Evolutionary conservation across 2,888 invertebrate genomes (phyloP).

Genomic region (Ophion costatus): DNA sequence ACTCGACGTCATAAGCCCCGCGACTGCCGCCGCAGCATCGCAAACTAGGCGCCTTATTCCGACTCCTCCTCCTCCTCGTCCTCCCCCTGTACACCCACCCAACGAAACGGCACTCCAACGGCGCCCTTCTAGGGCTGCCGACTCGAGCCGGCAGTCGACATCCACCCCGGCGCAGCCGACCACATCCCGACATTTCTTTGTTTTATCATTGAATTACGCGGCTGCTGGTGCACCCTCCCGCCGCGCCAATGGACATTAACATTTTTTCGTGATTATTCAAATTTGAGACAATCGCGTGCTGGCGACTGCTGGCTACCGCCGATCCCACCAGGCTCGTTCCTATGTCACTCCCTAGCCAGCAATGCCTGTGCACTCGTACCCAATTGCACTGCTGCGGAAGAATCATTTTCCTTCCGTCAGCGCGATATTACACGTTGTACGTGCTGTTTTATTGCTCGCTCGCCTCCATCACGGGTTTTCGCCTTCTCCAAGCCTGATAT

Average conservation of each 20-base stretch:
- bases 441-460: slow-evolving; percentile 26
- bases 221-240: slow-evolving; percentile 50
- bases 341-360: slow-evolving; percentile 24
- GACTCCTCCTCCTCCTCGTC: slow-evolving; percentile 22
- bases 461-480: not conserved
- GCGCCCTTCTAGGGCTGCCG: slow-evolving; percentile 42
- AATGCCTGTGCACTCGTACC: slow-evolving; percentile 36
- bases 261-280: slow-evolving; percentile 82
- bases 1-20: slow-evolving; percentile 47
- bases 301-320: slow-evolving; percentile 51
- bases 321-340: slow-evolving; percentile 26
- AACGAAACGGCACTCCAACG: slow-evolving; percentile 23
- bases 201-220: slow-evolving; percentile 80
- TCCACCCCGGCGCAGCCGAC: slow-evolving; percentile 26
- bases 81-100: slow-evolving; percentile 32
- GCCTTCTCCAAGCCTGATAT: no score
- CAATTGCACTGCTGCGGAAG: slow-evolving; percentile 36
- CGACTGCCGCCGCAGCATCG: slow-evolving; percentile 47
- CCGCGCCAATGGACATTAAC: slow-evolving; percentile 68
- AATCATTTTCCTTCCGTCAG: slow-evolving; percentile 14
- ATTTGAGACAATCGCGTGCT: slow-evolving; percentile 79
- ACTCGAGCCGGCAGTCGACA: slow-evolving; percentile 51
- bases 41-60: slow-evolving; percentile 25
- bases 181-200: slow-evolving; percentile 71
- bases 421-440: slow-evolving; percentile 25